Base-by-base conservation (phyloP, 2,113 vertebrate genomes). In the Cottus gobio region DNA sequence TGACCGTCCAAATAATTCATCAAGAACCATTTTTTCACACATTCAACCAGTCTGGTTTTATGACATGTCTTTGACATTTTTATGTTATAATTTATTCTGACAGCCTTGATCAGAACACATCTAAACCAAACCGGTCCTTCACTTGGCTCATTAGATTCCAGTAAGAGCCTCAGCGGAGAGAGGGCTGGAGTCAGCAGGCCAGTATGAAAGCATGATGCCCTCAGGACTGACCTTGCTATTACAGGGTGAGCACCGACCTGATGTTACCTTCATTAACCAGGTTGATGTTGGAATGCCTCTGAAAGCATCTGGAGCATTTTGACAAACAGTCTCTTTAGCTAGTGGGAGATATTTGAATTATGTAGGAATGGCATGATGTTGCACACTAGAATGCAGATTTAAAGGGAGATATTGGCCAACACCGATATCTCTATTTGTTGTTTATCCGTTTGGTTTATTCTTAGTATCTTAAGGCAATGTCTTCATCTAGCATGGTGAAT, bases 191-290 rank as follows among this genome's bases (percentile, higher is more conserved):
- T 82, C 63, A 77, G 42, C 44, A 52, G 79, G 65, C 76, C 50
- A 18, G 54, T 54, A 13, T n/a, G n/a, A 26, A 69, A 79, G 52
- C 13, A 42, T 20, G 26, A 61, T 67, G 71, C 79, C 91, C 85
- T 46, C 60, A 83, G 82, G 91, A 82, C 77, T 71, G 69, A 86
- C 88, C 83, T 84, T 85, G 74, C 88, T 80, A 75, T 80, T 72
- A 75, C 67, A 72, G 68, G 12, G 78, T 78, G 77, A 75, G 70
- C 73, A 70, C 52, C 64, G 30, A 54, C 62, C 48, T 75, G 82
- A 75, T 65, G 68, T 84, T 81, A 28, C 76, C 77, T 76, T 93
- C 87, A 91, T 91, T 91, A 93, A 77, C 68, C 73, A 81, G 74
- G 70, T 60, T 84, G 80, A 74, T 31, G 44, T n/a, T 83, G 85